Conservation (phyloP, 2,113 vertebrate species). For the Procavia capensis region DNA sequence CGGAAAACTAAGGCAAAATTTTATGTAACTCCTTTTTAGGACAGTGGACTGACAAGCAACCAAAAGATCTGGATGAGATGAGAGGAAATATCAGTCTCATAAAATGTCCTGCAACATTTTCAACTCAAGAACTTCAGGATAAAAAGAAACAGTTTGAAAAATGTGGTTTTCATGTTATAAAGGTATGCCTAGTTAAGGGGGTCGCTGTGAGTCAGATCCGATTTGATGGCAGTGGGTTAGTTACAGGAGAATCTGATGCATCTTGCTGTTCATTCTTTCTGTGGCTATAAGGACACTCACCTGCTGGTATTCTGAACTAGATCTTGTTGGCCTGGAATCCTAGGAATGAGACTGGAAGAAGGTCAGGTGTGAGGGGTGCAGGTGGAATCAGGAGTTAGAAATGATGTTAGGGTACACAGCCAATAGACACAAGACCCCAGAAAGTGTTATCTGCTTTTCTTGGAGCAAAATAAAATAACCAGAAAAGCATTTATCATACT, state of each 20-base stretch:
- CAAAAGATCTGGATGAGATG: slow-evolving; percentile 46
- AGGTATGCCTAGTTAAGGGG: slow-evolving; percentile 84
- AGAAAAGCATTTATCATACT: background rate
- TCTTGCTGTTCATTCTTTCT: background rate
- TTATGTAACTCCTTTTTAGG: slow-evolving; percentile 77
- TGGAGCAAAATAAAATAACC: slow-evolving; percentile 20
- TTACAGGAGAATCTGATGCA: background rate
- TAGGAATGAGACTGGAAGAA: background rate
- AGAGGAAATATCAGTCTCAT: background rate
- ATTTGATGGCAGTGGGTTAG: no score
- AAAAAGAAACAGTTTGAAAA: slow-evolving; percentile 66
- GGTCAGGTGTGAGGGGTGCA: background rate
- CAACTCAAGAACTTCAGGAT: slow-evolving; percentile 50
- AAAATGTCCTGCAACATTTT: background rate
- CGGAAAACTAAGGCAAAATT: slow-evolving; percentile 31
- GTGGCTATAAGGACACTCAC: background rate
- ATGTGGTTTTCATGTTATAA: slow-evolving; percentile 79
- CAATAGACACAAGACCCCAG: background rate
- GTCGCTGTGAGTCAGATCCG: no score
- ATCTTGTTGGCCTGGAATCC: background rate
- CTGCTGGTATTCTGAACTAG: background rate
- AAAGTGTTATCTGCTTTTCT: background rate
- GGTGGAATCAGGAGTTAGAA: background rate
- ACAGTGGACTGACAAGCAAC: slow-evolving; percentile 22
- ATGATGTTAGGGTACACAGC: background rate